phyloP scores from a whole-genome alignment of 1,140 invertebrate genomes.

The Papilio machaon region DNA sequence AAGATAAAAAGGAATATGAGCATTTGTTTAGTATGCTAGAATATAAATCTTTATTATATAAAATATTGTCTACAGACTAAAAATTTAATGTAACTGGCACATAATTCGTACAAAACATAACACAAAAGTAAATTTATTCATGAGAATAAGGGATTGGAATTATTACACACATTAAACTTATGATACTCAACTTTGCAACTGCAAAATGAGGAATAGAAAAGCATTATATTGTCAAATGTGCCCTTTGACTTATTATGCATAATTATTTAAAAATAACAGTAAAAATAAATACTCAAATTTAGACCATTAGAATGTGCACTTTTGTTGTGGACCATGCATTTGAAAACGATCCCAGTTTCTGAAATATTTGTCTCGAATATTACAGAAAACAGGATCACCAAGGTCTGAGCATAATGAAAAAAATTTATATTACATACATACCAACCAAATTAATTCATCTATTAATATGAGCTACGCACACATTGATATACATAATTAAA shows the following conservation, averaged over 20 bases:
- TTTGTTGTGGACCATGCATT: too few species aligned
- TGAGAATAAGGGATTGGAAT: too few species aligned
- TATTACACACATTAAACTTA: neutral
- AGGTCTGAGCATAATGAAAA: too few species aligned
- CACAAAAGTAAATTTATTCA: constrained; percentile 18
- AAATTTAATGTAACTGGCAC: constrained; percentile 73
- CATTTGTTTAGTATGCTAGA: constrained; percentile 61
- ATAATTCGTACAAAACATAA: constrained; percentile 64
- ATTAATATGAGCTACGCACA: neutral
- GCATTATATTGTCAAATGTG: constrained; percentile 2
- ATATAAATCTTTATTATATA: constrained; percentile 46
- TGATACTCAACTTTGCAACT: neutral
- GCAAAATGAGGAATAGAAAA: neutral
- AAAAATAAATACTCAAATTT: neutral
- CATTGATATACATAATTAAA: neutral
- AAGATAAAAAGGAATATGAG: constrained; percentile 52
- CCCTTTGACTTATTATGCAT: constrained; percentile 7
- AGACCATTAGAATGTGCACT: too few species aligned
- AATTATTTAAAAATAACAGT: constrained; percentile 10
- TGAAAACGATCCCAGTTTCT: too few species aligned
- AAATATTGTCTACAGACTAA: constrained; percentile 48
- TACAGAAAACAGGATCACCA: neutral
- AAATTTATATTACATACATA: too few species aligned
- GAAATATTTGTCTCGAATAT: neutral
- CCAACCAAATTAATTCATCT: neutral